phyloP scores from a whole-genome alignment of 2,797 vertebrate species.

The Tenualosa ilisha region DNA sequence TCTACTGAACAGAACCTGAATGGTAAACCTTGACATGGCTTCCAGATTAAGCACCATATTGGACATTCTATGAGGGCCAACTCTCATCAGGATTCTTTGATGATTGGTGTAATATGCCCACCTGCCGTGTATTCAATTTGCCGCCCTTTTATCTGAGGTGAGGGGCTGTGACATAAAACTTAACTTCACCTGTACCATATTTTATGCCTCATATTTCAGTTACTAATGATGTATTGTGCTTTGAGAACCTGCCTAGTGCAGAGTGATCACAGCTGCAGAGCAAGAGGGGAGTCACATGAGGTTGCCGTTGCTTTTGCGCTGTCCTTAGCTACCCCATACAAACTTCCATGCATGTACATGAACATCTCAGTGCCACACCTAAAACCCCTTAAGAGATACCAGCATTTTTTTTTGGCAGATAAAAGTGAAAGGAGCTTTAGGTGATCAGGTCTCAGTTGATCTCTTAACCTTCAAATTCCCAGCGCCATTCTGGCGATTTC shows the following conservation, averaged over 20 bases:
- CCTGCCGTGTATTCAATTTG: not conserved
- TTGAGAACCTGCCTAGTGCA: not conserved
- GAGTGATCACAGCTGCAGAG: not conserved
- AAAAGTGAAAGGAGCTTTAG: constrained; percentile 38
- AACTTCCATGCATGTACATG: constrained; percentile 15
- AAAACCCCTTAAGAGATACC: not conserved
- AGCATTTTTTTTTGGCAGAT: constrained; percentile 26
- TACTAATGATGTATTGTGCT: not conserved
- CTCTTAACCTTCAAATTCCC: constrained; percentile 2
- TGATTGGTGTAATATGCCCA: not conserved
- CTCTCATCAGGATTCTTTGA: not conserved
- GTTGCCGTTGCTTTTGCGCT: not conserved
- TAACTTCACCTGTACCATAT: not conserved
- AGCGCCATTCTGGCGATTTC: constrained; percentile 4
- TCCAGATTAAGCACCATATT: not conserved
- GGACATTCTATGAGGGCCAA: not conserved
- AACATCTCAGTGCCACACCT: not conserved
- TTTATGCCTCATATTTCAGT: not conserved
- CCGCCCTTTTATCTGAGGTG: not conserved
- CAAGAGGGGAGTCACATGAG: not conserved
- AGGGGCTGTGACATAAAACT: not conserved
- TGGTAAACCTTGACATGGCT: not conserved
- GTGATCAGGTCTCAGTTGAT: constrained; percentile 23
- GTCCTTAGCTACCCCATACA: not conserved
- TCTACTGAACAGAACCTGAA: not conserved